A percentile compares a stretch with the other conserved stretches of the same genome.
These are phyloP conservation scores for Lepidostoma basale DNA, from an alignment of 1,140 invertebrate species.

Conservation along the genomic window DNA sequence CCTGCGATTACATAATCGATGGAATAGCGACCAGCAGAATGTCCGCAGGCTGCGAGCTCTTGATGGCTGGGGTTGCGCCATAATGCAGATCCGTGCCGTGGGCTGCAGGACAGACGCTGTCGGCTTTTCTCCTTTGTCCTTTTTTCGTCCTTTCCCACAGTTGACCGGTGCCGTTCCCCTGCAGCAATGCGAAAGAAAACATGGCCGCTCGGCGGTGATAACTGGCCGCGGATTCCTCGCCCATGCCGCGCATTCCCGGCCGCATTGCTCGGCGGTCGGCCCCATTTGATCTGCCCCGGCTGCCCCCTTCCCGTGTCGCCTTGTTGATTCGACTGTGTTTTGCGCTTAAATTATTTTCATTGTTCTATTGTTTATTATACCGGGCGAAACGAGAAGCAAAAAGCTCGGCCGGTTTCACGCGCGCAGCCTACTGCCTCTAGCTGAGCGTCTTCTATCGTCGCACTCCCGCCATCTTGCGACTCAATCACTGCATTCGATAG, in stretches of 20 bases:
- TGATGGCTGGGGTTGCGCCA: background rate
- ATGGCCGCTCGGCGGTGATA: constrained; percentile 19
- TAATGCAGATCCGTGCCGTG: constrained; percentile 1
- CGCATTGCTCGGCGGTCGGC: constrained; percentile 38
- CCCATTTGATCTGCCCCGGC: constrained; percentile 40
- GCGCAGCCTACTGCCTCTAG: background rate
- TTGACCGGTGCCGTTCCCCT: constrained; percentile 14
- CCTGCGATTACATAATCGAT: too few species aligned
- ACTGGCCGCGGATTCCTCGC: constrained; percentile 40
- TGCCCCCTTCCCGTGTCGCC: constrained; percentile 1
- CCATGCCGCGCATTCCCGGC: constrained; percentile 40
- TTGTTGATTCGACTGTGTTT: constrained; percentile 38
- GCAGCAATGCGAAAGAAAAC: constrained; percentile 9
- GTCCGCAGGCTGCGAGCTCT: background rate
- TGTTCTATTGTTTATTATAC: constrained; percentile 45
- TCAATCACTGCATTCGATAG: too few species aligned
- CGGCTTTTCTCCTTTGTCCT: constrained; percentile 26
- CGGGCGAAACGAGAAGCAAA: background rate
- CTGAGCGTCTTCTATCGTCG: background rate
- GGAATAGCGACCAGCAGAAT: too few species aligned
- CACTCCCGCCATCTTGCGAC: too few species aligned
- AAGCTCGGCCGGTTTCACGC: constrained; percentile 9
- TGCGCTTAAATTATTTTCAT: constrained; percentile 46
- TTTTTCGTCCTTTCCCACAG: constrained; percentile 38
- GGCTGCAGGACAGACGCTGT: constrained; percentile 1